phyloP scores from a whole-genome alignment of 2,797 vertebrate genomes.

The Euthynnus affinis region DNA sequence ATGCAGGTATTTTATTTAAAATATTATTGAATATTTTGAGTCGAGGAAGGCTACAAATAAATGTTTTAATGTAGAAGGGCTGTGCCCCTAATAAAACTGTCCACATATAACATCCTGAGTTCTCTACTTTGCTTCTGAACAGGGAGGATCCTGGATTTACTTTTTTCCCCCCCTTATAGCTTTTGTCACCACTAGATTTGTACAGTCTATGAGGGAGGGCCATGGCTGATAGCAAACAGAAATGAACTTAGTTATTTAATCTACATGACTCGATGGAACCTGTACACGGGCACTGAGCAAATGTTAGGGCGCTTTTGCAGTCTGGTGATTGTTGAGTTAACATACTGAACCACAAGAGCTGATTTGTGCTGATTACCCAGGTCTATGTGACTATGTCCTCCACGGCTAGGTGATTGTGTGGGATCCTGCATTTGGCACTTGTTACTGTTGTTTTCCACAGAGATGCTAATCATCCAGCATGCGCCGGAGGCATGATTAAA shows the following conservation, averaged over 20 bases:
- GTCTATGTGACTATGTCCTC: conserved; percentile 42
- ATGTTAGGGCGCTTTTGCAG: conserved; percentile 34
- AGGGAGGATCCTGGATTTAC: not conserved
- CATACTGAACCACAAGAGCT: conserved; percentile 45
- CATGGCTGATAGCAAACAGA: conserved; percentile 7
- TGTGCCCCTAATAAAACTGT: too few relatives aligned
- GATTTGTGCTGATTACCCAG: conserved; percentile 61
- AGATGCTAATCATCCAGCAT: conserved; percentile 79
- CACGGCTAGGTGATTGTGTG: conserved; percentile 69
- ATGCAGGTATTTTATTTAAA: not conserved
- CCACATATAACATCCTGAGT: too few relatives aligned
- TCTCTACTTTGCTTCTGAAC: not conserved
- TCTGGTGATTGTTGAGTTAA: conserved; percentile 39
- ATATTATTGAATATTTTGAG: not conserved
- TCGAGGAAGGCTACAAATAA: not conserved
- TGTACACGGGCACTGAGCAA: conserved; percentile 14
- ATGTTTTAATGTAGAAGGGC: too few relatives aligned
- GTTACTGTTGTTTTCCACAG: conserved; percentile 72
- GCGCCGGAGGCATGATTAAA: conserved; percentile 77
- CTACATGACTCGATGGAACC: conserved; percentile 21
- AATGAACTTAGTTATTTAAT: conserved; percentile 27
- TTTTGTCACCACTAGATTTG: not conserved
- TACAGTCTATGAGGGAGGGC: not conserved
- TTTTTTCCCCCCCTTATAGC: not conserved
- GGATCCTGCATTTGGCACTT: conserved; percentile 68